Conservation (phyloP, 2,113 vertebrate genomes). For the Nerophis ophidion region DNA sequence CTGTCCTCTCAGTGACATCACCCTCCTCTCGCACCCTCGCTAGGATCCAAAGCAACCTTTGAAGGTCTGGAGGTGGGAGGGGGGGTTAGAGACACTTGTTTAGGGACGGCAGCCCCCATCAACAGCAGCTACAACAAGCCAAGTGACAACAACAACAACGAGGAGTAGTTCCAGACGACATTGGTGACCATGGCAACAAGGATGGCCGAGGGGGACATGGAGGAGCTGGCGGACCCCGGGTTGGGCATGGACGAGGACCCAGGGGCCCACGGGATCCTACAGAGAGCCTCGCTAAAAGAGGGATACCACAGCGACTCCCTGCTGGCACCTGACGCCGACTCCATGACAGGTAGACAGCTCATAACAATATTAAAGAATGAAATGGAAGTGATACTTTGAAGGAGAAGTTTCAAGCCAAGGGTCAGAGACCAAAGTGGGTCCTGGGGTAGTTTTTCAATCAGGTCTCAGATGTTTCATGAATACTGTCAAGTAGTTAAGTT, state of each 20-base stretch:
- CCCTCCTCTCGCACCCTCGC: conserved; percentile 10
- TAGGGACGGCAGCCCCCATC: conserved; percentile 39
- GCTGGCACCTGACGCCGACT: conserved; percentile 65
- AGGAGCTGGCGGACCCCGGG: conserved; percentile 60
- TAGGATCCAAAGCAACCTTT: not conserved
- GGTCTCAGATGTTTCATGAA: too few relatives aligned
- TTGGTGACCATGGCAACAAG: conserved; percentile 26
- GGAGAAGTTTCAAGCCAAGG: too few relatives aligned
- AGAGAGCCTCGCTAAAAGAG: conserved; percentile 53
- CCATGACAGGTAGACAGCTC: conserved; percentile 61
- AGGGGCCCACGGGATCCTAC: conserved; percentile 14
- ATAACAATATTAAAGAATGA: not conserved
- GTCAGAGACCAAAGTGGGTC: too few relatives aligned
- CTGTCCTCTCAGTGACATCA: conserved; percentile 67
- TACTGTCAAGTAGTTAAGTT: too few relatives aligned
- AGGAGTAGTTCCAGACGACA: not conserved
- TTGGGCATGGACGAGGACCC: conserved; percentile 60
- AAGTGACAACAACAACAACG: not conserved
- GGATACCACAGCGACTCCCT: conserved; percentile 56
- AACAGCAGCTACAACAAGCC: not conserved
- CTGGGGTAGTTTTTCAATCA: too few relatives aligned
- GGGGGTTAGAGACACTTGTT: conserved; percentile 18
- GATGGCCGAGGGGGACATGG: conserved; percentile 42
- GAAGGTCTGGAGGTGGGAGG: not conserved
- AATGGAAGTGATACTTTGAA: too few relatives aligned